Evolutionary conservation across 2,797 vertebrate species (phyloP).

Genomic region (Ptychadena robeensis): DNA sequence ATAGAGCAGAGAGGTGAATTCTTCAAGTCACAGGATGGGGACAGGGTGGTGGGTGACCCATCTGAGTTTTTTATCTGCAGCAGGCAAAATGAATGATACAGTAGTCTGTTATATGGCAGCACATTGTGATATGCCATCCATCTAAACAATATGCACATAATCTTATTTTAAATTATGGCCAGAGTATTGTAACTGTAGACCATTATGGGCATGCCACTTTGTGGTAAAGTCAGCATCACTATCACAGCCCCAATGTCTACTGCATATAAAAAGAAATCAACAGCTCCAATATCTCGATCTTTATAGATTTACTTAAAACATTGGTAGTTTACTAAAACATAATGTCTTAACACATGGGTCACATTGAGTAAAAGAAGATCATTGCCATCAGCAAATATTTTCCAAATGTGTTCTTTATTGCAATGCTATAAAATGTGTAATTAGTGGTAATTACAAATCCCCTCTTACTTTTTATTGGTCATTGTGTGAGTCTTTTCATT

Average conservation of each 20-base stretch:
- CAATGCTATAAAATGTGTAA: not conserved
- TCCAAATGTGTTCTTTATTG: not conserved
- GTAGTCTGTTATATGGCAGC: too few relatives aligned
- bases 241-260: not conserved
- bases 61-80: too few relatives aligned
- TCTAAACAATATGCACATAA: too few relatives aligned
- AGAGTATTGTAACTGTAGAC: too few relatives aligned
- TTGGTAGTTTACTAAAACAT: too few relatives aligned
- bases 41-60: too few relatives aligned
- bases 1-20: too few relatives aligned
- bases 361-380: not conserved
- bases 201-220: too few relatives aligned
- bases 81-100: too few relatives aligned
- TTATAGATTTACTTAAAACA: not conserved
- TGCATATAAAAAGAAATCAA: not conserved
- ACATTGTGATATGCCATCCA: too few relatives aligned
- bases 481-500: not conserved
- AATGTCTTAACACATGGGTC: not conserved
- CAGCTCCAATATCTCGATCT: not conserved
- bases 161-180: too few relatives aligned
- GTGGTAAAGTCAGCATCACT: not conserved
- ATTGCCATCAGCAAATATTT: not conserved
- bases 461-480: not conserved
- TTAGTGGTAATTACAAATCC: not conserved
- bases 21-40: too few relatives aligned